A percentile compares a stretch with the other conserved stretches of the same genome.
phyloP scores from a whole-genome alignment of 1,140 invertebrate species.

The Neodiprion fabricii region DNA sequence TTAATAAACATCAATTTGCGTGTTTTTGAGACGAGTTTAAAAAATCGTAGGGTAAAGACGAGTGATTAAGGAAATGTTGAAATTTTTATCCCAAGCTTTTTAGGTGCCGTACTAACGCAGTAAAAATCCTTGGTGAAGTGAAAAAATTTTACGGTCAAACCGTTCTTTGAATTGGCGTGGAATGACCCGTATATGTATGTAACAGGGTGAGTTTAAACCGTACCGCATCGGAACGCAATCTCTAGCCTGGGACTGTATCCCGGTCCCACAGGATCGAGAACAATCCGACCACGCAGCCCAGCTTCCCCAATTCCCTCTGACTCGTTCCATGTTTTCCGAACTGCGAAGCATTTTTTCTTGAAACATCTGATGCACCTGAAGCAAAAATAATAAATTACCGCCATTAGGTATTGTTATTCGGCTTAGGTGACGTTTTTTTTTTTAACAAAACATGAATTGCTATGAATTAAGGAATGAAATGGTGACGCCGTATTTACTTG shows the following conservation, averaged over 20 bases:
- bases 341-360: conserved; percentile 51
- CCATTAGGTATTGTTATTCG: too few relatives aligned
- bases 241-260: conserved; percentile 55
- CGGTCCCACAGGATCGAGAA: conserved; percentile 56
- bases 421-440: too few relatives aligned
- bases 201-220: conserved; percentile 22
- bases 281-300: conserved; percentile 60
- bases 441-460: too few relatives aligned
- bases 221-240: conserved; percentile 52
- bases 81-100: too few relatives aligned
- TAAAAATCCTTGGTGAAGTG: background rate
- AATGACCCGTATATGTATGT: background rate
- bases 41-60: too few relatives aligned
- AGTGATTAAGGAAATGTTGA: too few relatives aligned
- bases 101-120: too few relatives aligned
- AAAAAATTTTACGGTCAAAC: background rate
- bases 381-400: background rate
- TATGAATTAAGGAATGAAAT: too few relatives aligned
- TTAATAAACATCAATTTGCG: too few relatives aligned
- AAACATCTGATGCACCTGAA: conserved; percentile 54
- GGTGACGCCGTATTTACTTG: too few relatives aligned
- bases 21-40: too few relatives aligned
- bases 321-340: conserved; percentile 47
- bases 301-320: conserved; percentile 53
- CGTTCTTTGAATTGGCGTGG: background rate